Conservation (phyloP, 2,888 invertebrate species). For the Neocrepidodera transversa region DNA sequence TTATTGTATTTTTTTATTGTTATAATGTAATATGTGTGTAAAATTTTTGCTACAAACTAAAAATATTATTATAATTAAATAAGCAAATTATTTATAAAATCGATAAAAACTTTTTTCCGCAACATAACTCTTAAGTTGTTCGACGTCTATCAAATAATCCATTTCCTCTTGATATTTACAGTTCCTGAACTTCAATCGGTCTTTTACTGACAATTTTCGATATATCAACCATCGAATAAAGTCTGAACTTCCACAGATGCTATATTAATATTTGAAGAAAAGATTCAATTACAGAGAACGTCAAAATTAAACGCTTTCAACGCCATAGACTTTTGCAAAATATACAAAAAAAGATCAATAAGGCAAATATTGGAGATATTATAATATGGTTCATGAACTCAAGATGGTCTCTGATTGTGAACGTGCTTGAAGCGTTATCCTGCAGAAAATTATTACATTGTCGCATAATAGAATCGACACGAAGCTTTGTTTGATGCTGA, state of each 20-base stretch:
- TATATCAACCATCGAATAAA: neutral
- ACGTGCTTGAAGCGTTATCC: conserved; percentile 2
- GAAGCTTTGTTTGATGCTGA: conserved; percentile 9
- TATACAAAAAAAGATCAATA: neutral
- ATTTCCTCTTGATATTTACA: neutral
- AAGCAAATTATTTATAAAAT: too few species aligned
- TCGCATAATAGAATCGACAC: neutral
- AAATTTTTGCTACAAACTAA: too few species aligned
- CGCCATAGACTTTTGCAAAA: too few species aligned
- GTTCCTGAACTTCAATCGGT: neutral
- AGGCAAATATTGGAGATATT: neutral
- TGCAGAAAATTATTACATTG: conserved; percentile 4
- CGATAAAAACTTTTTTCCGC: too few species aligned
- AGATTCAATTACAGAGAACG: neutral
- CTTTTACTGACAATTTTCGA: neutral
- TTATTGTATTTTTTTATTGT: too few species aligned
- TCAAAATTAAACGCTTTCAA: too few species aligned
- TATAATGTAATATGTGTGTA: too few species aligned
- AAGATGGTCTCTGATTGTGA: conserved; percentile 4
- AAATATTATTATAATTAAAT: too few species aligned
- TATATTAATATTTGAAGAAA: neutral
- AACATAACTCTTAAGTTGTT: too few species aligned
- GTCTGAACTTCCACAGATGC: neutral
- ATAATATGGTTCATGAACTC: neutral
- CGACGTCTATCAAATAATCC: neutral